Percentiles rank a stretch among this genome's conserved stretches.
These are phyloP conservation scores for Euwallacea fornicatus DNA, from an alignment of 1,140 invertebrate genomes.

Conservation along the genomic window DNA sequence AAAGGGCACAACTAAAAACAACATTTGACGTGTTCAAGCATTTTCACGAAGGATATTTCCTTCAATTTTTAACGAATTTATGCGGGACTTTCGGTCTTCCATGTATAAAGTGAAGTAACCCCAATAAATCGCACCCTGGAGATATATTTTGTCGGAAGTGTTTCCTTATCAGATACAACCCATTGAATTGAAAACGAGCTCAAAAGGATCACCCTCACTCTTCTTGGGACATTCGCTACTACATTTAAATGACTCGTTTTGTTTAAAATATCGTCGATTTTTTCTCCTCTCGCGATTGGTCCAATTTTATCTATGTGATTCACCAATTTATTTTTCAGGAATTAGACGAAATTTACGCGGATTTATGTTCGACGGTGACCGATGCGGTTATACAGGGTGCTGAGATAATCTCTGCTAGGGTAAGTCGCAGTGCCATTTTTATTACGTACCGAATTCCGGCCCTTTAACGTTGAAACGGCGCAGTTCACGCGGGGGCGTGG, in stretches of 20 bases:
- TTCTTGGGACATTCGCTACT: background rate
- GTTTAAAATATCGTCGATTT: background rate
- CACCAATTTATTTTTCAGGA: constrained; percentile 64
- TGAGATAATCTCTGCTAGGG: constrained; percentile 78
- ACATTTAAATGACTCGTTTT: constrained; percentile 10
- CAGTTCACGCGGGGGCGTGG: no score
- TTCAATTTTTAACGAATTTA: no score
- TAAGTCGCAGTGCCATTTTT: constrained; percentile 55
- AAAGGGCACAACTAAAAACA: no score
- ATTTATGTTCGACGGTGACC: constrained; percentile 77
- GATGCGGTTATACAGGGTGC: constrained; percentile 79
- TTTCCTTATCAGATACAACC: background rate
- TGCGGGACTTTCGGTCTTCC: no score
- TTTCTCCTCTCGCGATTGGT: background rate
- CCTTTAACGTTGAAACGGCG: background rate
- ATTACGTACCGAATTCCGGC: background rate
- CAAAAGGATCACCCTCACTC: constrained; percentile 11
- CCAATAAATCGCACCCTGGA: constrained; percentile 3
- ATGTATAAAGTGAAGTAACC: background rate
- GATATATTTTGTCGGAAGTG: constrained; percentile 10
- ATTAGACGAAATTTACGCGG: constrained; percentile 83
- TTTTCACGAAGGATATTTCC: no score
- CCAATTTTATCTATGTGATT: background rate
- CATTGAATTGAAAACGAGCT: constrained; percentile 2
- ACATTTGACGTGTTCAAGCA: no score